Base-by-base conservation (phyloP, 1,140 invertebrate species). In the Drosophila mojavensis region DNA sequence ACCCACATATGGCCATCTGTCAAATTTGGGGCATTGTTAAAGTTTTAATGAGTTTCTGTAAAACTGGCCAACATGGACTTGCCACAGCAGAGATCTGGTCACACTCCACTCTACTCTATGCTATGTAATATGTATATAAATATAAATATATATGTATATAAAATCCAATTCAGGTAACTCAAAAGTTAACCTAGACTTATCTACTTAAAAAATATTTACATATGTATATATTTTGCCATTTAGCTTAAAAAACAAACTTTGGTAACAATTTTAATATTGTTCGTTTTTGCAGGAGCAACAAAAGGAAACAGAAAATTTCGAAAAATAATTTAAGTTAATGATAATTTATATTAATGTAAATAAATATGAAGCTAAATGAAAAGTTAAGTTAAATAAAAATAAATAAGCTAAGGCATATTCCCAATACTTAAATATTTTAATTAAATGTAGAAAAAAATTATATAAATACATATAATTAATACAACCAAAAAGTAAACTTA, bases 1-100 rank as follows among this genome's bases (percentile, higher is more conserved):
- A n/a, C 24, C 47, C 55, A 64, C 60, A 71, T 63, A 48, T 60
- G 60, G 54, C 41, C 55, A 64, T 45, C 50, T 64, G 61, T 68
- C 30, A 17, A 36, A 24, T 59, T 50, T 33, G 43, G 47, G 15
- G 48, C 56, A 43, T 62, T 69, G 48, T 43, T 36, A 17, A 76
- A 76, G 48, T 76, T 73, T 76, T 76, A 76, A 76, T 76, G 69
- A 76, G 69, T 76, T 73, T 73, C 11, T 39, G 36, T 39, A 39
- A 11, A 54, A 66, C 33, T 43, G 36, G 55, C 47, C 60, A 5
- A 10, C 41, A 39, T 20, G 30, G 30, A 47, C 17, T 45, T 24
- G 17, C 53, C n/a, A 28, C 53, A 10, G 30, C 28, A 28, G 24
- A 15, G 56, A 59, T 59, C 24, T 45, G 56, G 9, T 6, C 39